These are phyloP conservation scores for Mormyrops boulengeri DNA, from an alignment of 2,797 vertebrate genomes.

Conservation along the genomic window DNA sequence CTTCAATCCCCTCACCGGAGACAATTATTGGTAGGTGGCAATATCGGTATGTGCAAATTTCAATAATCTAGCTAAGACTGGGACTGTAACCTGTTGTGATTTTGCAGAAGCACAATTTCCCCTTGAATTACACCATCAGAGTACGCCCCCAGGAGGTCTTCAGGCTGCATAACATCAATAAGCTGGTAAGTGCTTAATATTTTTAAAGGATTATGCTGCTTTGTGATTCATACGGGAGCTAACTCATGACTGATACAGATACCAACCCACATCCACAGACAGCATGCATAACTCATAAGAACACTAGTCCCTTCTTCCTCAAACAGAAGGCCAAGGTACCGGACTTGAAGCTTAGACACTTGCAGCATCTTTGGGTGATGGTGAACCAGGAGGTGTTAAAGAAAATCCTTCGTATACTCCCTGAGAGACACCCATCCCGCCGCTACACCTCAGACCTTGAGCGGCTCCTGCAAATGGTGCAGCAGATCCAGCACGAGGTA, in stretches of 20 bases:
- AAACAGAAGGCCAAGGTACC: slow-evolving; percentile 10
- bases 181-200: slow-evolving; percentile 18
- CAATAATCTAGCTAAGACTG: no score
- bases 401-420: slow-evolving; percentile 20
- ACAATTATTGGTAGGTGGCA: slow-evolving; percentile 15
- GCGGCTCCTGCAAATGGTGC: slow-evolving; percentile 16
- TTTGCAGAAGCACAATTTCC: slow-evolving; percentile 59
- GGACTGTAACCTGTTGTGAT: not conserved
- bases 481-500: slow-evolving; percentile 10
- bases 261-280: not conserved
- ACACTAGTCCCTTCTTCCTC: not conserved
- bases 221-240: not conserved
- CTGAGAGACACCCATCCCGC: slow-evolving; percentile 23
- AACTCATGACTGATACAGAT: not conserved
- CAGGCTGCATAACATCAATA: slow-evolving; percentile 38
- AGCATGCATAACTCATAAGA: not conserved
- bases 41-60: not conserved
- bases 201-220: not conserved
- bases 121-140: slow-evolving; percentile 53
- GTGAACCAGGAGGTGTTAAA: slow-evolving; percentile 30
- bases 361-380: slow-evolving; percentile 25
- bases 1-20: not conserved
- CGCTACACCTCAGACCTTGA: slow-evolving; percentile 12
- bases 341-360: slow-evolving; percentile 2
- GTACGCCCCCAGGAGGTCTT: slow-evolving; percentile 59